Conservation (phyloP, 1,140 invertebrate species). For the Drosophila parabipectinata region DNA sequence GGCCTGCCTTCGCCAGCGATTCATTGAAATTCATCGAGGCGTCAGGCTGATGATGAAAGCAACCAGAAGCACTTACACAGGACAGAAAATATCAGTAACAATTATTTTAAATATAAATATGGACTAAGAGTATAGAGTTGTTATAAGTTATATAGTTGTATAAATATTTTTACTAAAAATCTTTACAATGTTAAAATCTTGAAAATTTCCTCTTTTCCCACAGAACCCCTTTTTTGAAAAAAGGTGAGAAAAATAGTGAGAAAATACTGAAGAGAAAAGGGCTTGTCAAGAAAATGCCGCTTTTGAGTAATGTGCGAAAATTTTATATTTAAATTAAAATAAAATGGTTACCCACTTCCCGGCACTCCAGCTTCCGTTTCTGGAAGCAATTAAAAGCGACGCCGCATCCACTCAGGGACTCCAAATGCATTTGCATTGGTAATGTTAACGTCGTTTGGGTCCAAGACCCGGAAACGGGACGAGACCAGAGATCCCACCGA, state of each 20-base stretch:
- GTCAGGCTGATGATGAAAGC: constrained; percentile 19
- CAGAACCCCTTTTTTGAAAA: background rate
- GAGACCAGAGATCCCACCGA: constrained; percentile 10
- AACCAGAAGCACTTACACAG: constrained; percentile 6
- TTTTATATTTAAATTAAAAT: constrained; percentile 72
- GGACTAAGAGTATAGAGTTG: no score
- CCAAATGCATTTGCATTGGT: constrained; percentile 76
- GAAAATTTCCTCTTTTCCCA: no score
- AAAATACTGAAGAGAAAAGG: constrained; percentile 1
- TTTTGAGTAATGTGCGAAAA: constrained; percentile 60
- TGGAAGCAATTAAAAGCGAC: constrained; percentile 57
- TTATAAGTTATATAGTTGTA: no score
- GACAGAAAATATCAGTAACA: background rate
- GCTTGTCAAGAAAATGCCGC: constrained; percentile 33
- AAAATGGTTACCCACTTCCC: constrained; percentile 27
- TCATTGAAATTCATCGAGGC: constrained; percentile 59
- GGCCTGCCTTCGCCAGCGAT: constrained; percentile 26
- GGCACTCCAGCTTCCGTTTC: background rate
- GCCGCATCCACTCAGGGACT: constrained; percentile 25
- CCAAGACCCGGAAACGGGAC: constrained; percentile 7
- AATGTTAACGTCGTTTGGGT: constrained; percentile 52
- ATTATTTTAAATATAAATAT: no score
- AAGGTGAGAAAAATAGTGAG: no score
- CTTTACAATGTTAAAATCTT: no score
- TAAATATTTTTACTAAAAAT: no score